Percentiles rank a stretch among this genome's conserved stretches.
Evolutionary conservation across 2,113 vertebrate genomes (phyloP).

Genomic region (Fulmarus glacialis): DNA sequence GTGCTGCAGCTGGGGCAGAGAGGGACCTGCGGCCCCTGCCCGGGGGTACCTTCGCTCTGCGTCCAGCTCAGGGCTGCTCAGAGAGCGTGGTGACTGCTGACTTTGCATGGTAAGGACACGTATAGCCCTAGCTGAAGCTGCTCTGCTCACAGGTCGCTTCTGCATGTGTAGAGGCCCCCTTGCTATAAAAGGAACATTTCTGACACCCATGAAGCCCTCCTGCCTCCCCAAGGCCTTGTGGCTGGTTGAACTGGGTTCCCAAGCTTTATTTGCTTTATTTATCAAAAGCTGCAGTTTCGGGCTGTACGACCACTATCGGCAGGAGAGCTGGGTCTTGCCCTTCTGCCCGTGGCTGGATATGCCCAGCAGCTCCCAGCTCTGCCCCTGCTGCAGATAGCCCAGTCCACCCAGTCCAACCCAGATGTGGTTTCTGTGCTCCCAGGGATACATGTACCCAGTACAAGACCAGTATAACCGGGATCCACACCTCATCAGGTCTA

Average conservation of each 20-base stretch:
- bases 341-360: background rate
- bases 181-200: background rate
- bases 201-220: background rate
- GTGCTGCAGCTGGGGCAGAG: background rate
- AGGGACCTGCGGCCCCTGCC: background rate
- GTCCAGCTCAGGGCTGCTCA: background rate
- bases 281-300: background rate
- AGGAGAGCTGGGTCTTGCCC: background rate
- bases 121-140: background rate
- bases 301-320: accelerated
- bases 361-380: background rate
- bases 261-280: background rate
- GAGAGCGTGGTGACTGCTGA: background rate
- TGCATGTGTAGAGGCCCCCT: accelerated
- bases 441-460: accelerated
- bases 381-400: background rate
- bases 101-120: background rate
- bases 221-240: background rate
- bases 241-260: background rate
- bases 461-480: background rate
- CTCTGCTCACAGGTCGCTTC: background rate
- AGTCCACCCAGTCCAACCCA: too few species aligned
- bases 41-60: background rate
- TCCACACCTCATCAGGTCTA: background rate
- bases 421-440: background rate